phyloP scores from a whole-genome alignment of 2,888 invertebrate genomes.

The Linnaemya vulpina region DNA sequence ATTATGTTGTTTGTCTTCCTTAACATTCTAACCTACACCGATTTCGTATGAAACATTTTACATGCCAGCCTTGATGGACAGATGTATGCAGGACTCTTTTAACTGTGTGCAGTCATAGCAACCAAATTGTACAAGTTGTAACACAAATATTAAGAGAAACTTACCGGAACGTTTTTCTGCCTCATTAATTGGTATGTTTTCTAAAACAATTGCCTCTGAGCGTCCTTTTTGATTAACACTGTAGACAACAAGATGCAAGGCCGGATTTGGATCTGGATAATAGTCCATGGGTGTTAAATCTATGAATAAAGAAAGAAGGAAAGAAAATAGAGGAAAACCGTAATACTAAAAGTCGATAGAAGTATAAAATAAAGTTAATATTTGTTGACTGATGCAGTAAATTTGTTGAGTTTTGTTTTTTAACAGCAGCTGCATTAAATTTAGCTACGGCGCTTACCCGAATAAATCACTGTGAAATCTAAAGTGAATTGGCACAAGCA shows the following conservation, averaged over 20 bases:
- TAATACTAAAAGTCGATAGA: slow-evolving; percentile 5
- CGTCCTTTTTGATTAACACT: slow-evolving; percentile 93
- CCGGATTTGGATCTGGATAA: slow-evolving; percentile 84
- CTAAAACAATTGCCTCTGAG: slow-evolving; percentile 91
- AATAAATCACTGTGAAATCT: too few relatives aligned
- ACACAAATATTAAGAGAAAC: slow-evolving; percentile 68
- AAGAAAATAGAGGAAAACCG: slow-evolving; percentile 19
- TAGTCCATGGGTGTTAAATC: slow-evolving; percentile 83
- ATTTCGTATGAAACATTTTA: slow-evolving; percentile 50
- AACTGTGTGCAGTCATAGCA: neutral
- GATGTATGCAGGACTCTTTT: slow-evolving; percentile 22
- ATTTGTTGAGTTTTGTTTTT: neutral
- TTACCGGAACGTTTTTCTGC: slow-evolving; percentile 93
- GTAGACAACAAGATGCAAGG: slow-evolving; percentile 90
- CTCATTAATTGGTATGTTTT: slow-evolving; percentile 94
- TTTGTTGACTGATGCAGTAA: slow-evolving; percentile 4
- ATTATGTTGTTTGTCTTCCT: slow-evolving; percentile 42
- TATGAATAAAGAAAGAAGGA: slow-evolving; percentile 68
- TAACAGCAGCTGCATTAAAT: too few relatives aligned
- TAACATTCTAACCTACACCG: slow-evolving; percentile 29
- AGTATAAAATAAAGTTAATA: neutral
- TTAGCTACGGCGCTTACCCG: too few relatives aligned
- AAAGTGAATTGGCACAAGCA: too few relatives aligned
- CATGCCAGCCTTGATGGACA: slow-evolving; percentile 13
- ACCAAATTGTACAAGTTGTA: slow-evolving; percentile 23